Evolutionary conservation across 2,797 vertebrate genomes (phyloP), one percentile per base, ranked within the genome.

Genomic region (Melanotaenia nigrans): DNA sequence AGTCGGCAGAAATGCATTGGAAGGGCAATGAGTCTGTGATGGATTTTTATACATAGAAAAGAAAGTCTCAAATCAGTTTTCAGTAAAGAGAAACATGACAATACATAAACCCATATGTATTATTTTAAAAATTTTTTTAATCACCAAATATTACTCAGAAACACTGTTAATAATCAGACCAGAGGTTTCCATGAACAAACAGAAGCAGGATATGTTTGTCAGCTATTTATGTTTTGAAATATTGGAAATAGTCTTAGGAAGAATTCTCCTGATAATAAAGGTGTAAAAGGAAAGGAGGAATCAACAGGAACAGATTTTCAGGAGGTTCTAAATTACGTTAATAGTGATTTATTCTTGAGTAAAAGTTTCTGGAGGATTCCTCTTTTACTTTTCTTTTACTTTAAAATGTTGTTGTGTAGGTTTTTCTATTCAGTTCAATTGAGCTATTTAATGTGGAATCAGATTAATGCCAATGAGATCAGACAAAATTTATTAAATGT

Each of bases 1-100:
- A 68, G 71, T 79, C 77, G 12, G 59, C 59, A 47, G 20, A 60
- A 70, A 74, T 51, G 35, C 38, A 14, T 5, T 28, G 12, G 59
- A 14, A 25, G n/a, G 3, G 22, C 16, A 60, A 28, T 3, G n/a
- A 35, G 68, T 49, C 30, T 51, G 9, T 10, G 1, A 3, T 0
- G 45, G 35, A 61, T 64, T 68, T 74, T 53, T 1, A 20, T 25
- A 18, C 18, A 35, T 1, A 35, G 33, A 42, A 42, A 13, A 42
- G 16, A 7, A 7, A 57, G 61, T 45, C 55, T 51, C 12, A 36
- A 12, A 60, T 1, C 20, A 33, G 24, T 68, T 38, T 45, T 35
- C 35, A 9, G 11, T 33, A 0, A 25, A 30, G 51, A 51, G 13
- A 66, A 30, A 14, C 25, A n/a, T 16, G n/a, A 36, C 47, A 24